Evolutionary conservation across 2,113 vertebrate species (phyloP).

Genomic region (Tapirus terrestris): DNA sequence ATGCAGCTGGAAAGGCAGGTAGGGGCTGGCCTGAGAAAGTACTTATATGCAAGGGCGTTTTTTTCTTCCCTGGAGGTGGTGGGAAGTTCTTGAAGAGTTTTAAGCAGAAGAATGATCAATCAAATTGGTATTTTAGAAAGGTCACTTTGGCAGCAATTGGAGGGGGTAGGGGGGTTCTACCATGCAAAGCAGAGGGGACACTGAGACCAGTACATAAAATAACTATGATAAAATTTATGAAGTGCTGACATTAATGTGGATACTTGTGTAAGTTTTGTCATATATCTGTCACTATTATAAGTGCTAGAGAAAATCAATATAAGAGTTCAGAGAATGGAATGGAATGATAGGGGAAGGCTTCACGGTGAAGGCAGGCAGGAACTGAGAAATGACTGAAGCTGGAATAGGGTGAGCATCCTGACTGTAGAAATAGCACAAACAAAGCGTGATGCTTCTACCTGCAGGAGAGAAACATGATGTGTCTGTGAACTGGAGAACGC

Average conservation of each 20-base stretch:
- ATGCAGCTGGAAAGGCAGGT: neutral
- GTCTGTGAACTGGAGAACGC: neutral
- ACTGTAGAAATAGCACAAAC: neutral
- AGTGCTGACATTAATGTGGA: neutral
- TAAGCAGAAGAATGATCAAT: neutral
- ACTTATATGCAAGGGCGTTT: neutral
- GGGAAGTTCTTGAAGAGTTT: neutral
- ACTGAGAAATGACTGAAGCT: neutral
- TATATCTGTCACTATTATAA: neutral
- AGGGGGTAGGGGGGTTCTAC: neutral
- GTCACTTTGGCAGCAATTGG: neutral
- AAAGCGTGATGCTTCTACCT: neutral
- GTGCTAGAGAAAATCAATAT: neutral
- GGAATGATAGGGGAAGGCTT: neutral
- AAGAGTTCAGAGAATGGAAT: neutral
- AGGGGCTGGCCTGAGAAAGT: neutral
- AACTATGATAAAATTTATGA: neutral
- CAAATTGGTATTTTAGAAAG: neutral
- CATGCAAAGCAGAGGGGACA: neutral
- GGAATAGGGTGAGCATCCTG: neutral
- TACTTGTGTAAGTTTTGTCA: neutral
- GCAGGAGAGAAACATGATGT: neutral
- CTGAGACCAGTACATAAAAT: neutral
- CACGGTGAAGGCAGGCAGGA: neutral
- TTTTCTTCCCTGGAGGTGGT: neutral